These are phyloP conservation scores for Squalus acanthias DNA, from an alignment of 2,797 vertebrate species.

Conservation along the genomic window DNA sequence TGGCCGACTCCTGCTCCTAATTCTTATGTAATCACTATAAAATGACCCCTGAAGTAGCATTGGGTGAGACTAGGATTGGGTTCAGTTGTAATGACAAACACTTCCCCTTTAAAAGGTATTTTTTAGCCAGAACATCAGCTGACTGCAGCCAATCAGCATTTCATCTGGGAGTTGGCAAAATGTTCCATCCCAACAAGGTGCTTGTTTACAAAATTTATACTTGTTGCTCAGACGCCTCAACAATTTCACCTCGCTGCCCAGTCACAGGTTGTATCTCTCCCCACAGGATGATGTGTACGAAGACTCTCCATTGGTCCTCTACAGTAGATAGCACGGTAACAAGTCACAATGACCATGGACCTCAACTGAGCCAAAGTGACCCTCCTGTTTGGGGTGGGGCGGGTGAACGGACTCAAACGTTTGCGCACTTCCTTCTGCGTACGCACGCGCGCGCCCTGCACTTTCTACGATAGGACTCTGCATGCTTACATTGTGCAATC, in stretches of 20 bases:
- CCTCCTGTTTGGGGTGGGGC: background rate
- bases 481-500: background rate
- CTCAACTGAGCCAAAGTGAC: background rate
- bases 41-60: background rate
- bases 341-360: background rate
- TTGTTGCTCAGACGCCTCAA: background rate
- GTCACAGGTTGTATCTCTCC: background rate
- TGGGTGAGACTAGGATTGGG: background rate
- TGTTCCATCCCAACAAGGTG: background rate
- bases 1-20: background rate
- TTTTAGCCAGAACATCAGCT: background rate
- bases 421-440: background rate
- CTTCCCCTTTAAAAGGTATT: background rate
- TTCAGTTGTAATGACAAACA: background rate
- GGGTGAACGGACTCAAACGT: background rate
- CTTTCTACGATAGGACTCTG: background rate
- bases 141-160: background rate
- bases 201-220: background rate
- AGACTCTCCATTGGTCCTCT: background rate
- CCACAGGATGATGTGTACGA: background rate
- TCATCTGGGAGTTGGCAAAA: background rate
- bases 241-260: background rate
- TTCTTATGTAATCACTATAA: background rate
- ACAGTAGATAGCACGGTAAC: background rate
- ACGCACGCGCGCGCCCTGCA: background rate